These are phyloP conservation scores for Chloroclysta siterata DNA, from an alignment of 2,888 invertebrate genomes.

Conservation along the genomic window DNA sequence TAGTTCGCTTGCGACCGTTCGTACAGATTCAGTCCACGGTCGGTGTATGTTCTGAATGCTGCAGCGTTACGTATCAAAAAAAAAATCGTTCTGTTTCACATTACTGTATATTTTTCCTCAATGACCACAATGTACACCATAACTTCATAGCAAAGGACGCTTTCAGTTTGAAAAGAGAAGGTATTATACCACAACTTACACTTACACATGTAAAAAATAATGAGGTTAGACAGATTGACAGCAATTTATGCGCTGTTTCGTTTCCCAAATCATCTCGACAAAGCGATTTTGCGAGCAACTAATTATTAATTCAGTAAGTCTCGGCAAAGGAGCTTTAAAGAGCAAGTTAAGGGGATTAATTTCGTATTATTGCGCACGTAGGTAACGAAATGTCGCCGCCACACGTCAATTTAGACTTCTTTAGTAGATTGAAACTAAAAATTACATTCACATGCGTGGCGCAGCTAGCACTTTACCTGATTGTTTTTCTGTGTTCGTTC, in stretches of 20 bases:
- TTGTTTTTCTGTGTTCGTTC: too few relatives aligned
- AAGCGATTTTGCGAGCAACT: slow-evolving; percentile 27
- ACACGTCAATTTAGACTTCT: not conserved
- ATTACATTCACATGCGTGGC: not conserved
- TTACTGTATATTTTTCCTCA: too few relatives aligned
- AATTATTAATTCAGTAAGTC: slow-evolving; percentile 39
- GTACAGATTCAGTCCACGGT: not conserved
- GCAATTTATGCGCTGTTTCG: slow-evolving; percentile 24
- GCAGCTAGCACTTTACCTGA: too few relatives aligned
- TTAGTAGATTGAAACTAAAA: not conserved
- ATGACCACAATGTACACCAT: not conserved
- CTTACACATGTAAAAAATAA: not conserved
- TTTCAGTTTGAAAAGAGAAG: not conserved
- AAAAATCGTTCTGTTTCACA: too few relatives aligned
- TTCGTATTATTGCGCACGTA: slow-evolving; percentile 46
- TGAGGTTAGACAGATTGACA: slow-evolving; percentile 29
- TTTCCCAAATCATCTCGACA: slow-evolving; percentile 30
- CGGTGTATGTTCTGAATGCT: not conserved
- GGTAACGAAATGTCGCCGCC: not conserved
- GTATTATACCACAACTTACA: too few relatives aligned
- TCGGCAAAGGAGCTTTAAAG: slow-evolving; percentile 34
- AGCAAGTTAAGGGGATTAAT: slow-evolving; percentile 47
- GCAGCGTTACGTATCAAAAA: too few relatives aligned
- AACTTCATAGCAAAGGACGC: too few relatives aligned
- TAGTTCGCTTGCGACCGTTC: slow-evolving; percentile 1